Percentiles rank a stretch among this genome's conserved stretches.
Evolutionary conservation across 2,888 invertebrate genomes (phyloP).

Genomic region (Dermolepida albohirtum): DNA sequence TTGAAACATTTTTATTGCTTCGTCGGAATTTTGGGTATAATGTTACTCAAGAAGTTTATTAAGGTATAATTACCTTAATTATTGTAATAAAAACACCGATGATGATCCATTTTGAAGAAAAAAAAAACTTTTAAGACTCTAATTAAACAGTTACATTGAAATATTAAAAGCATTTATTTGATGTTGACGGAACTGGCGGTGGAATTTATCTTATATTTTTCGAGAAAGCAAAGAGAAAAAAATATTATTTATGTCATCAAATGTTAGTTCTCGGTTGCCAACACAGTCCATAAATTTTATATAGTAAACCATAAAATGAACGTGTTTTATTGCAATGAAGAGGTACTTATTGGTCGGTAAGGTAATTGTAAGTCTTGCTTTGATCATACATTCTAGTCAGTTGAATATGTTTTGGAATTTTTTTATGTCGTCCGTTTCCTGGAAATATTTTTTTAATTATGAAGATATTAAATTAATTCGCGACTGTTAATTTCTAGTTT

Average conservation of each 20-base stretch:
- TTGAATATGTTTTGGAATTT: no score
- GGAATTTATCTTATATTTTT: slow-evolving; percentile 29
- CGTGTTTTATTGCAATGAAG: slow-evolving; percentile 15
- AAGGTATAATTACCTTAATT: slow-evolving; percentile 19
- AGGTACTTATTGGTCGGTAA: slow-evolving; percentile 9
- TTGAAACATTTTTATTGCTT: no score
- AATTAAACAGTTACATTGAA: slow-evolving; percentile 22
- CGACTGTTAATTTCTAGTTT: no score
- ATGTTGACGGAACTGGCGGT: slow-evolving; percentile 11
- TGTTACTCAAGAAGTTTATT: neutral
- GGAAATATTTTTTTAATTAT: no score
- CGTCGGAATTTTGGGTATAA: no score
- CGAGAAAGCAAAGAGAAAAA: slow-evolving; percentile 20
- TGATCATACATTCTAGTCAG: no score
- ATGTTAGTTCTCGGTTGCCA: slow-evolving; percentile 21
- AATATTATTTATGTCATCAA: slow-evolving; percentile 27
- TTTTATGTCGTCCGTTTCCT: no score
- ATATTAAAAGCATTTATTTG: slow-evolving; percentile 24
- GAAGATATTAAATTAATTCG: no score
- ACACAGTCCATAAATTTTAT: slow-evolving; percentile 34
- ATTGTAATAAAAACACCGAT: slow-evolving; percentile 24
- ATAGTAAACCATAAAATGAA: slow-evolving; percentile 29
- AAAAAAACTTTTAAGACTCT: neutral
- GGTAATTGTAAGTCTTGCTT: neutral
- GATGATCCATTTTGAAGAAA: neutral